Evolutionary conservation across 2,888 invertebrate genomes (phyloP).

Genomic region (Emmelina monodactyla): DNA sequence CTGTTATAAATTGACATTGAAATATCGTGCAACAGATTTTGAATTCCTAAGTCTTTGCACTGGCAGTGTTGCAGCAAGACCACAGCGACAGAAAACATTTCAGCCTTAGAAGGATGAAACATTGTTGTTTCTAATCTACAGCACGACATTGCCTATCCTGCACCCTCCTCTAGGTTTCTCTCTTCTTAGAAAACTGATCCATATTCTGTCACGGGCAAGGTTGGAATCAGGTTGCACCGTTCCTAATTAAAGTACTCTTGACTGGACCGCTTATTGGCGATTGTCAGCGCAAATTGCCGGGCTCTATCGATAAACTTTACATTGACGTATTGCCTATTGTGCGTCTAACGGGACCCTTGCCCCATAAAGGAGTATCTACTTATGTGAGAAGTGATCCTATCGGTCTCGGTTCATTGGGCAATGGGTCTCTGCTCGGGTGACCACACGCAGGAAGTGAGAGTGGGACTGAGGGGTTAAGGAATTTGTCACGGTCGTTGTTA

Average conservation of each 20-base stretch:
- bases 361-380: neutral
- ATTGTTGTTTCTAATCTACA: no score
- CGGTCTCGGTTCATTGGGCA: neutral
- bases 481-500: no score
- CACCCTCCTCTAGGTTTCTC: no score
- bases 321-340: conserved; percentile 23
- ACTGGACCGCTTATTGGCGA: neutral
- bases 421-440: neutral
- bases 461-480: no score
- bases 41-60: no score
- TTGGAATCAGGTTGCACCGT: neutral
- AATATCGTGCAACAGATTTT: no score
- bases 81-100: no score
- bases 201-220: neutral
- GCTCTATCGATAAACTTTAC: conserved; percentile 16
- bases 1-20: no score
- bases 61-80: no score
- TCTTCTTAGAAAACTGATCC: neutral
- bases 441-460: neutral
- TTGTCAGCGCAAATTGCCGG: conserved; percentile 1
- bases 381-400: neutral
- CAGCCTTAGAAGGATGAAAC: no score
- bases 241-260: neutral
- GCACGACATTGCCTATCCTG: no score
- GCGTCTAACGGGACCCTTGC: conserved; percentile 16